A percentile compares a stretch with the other conserved stretches of the same genome.
Evolutionary conservation across 2,797 vertebrate species (phyloP).

Genomic region (Pangasius mekongensis): DNA sequence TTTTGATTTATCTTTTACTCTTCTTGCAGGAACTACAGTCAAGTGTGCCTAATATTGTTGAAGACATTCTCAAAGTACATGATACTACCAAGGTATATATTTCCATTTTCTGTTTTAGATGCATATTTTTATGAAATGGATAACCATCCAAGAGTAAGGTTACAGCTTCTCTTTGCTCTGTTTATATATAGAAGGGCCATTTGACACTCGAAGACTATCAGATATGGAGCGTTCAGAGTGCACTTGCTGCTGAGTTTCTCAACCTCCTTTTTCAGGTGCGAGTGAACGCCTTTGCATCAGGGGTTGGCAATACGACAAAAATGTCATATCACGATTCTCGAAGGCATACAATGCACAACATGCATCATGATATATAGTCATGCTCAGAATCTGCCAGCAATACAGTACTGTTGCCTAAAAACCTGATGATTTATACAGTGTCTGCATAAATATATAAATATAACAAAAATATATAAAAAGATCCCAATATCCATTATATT

Average conservation of each 20-base stretch:
- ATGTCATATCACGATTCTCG: neutral
- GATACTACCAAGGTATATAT: conserved; percentile 91
- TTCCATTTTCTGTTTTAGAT: neutral
- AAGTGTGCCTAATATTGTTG: conserved; percentile 85
- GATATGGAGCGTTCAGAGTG: conserved; percentile 98
- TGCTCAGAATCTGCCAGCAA: neutral
- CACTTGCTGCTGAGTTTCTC: conserved; percentile 96
- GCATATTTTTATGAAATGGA: neutral
- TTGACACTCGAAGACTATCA: conserved; percentile 98
- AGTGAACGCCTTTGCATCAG: neutral
- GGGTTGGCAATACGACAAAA: neutral
- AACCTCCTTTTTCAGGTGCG: conserved; percentile 96
- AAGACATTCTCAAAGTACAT: conserved; percentile 87
- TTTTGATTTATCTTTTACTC: neutral
- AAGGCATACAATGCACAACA: neutral
- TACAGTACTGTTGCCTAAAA: neutral
- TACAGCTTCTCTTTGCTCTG: conserved; percentile 34
- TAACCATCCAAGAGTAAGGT: neutral
- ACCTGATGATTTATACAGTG: neutral
- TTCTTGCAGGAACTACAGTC: conserved; percentile 82
- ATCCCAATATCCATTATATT: neutral
- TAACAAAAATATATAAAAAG: neutral
- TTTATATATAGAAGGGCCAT: conserved; percentile 83
- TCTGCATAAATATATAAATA: too few species aligned
- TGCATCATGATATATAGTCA: too few species aligned